Evolutionary conservation across 2,888 invertebrate genomes (phyloP).

Genomic region (Lithophane semibrunnea): DNA sequence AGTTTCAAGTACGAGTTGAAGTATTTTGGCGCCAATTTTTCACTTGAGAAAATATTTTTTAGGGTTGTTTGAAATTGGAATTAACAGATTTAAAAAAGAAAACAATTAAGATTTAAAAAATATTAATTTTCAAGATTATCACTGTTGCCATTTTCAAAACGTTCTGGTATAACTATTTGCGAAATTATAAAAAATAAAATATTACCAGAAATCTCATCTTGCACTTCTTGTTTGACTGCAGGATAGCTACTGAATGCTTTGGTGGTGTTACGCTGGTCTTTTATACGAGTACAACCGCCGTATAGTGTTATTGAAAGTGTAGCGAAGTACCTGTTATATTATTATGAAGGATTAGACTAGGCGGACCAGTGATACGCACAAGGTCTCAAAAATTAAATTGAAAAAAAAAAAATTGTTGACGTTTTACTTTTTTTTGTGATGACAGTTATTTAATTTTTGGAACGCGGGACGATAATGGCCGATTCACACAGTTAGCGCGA

Average conservation of each 20-base stretch:
- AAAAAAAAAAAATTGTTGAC: slow-evolving; percentile 26
- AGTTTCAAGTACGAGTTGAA: background rate
- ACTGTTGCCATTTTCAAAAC: slow-evolving; percentile 26
- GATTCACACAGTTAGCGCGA: background rate
- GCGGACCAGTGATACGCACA: slow-evolving; percentile 64
- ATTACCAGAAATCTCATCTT: slow-evolving; percentile 90
- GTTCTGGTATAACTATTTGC: slow-evolving; percentile 52
- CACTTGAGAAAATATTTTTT: background rate
- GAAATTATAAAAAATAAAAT: slow-evolving; percentile 64
- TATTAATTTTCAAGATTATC: background rate
- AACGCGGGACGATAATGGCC: background rate
- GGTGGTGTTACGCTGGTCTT: slow-evolving; percentile 75
- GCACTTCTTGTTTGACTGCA: slow-evolving; percentile 89
- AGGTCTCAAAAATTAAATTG: slow-evolving; percentile 57
- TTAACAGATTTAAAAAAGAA: background rate
- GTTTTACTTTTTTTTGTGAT: background rate
- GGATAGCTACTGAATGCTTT: slow-evolving; percentile 89
- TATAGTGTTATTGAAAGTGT: slow-evolving; percentile 81
- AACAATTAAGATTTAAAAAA: background rate
- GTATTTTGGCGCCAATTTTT: slow-evolving; percentile 35
- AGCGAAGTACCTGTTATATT: slow-evolving; percentile 66
- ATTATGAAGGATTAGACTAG: slow-evolving; percentile 65
- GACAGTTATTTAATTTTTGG: slow-evolving; percentile 1
- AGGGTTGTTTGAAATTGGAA: background rate
- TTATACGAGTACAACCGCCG: slow-evolving; percentile 79